Evolutionary conservation across 2,888 invertebrate species (phyloP).

Genomic region (Trissolcus brochymenae): DNA sequence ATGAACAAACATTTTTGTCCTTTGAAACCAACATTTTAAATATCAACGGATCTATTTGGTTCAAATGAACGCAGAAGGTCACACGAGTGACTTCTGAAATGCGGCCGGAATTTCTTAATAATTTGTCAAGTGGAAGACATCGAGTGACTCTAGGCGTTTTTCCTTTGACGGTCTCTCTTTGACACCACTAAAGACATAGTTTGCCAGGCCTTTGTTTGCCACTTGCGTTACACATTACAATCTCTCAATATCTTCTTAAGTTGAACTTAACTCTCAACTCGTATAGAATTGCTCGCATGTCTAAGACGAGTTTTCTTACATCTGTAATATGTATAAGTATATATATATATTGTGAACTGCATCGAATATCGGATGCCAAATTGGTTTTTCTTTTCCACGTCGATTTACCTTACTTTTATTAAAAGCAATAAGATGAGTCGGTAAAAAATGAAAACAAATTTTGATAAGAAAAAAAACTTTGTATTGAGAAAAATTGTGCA

Average conservation of each 20-base stretch:
- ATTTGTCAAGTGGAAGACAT: slow-evolving; percentile 53
- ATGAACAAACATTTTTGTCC: too few relatives aligned
- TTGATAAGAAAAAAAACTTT: too few relatives aligned
- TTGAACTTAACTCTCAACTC: slow-evolving; percentile 22
- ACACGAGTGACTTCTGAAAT: slow-evolving; percentile 48
- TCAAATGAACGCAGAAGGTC: slow-evolving; percentile 50
- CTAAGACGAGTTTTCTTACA: slow-evolving; percentile 27
- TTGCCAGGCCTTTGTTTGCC: slow-evolving; percentile 46
- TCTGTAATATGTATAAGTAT: slow-evolving; percentile 14
- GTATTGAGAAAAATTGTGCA: too few relatives aligned
- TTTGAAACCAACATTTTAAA: too few relatives aligned
- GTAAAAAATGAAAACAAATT: too few relatives aligned
- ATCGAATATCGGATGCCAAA: slow-evolving; percentile 39
- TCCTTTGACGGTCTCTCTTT: slow-evolving; percentile 55
- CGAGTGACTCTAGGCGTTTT: slow-evolving; percentile 48
- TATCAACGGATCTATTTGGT: too few relatives aligned
- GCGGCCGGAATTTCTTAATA: slow-evolving; percentile 54
- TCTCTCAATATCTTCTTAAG: slow-evolving; percentile 40
- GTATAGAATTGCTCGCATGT: slow-evolving; percentile 38
- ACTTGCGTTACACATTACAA: slow-evolving; percentile 47
- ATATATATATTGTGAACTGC: neutral
- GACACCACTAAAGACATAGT: slow-evolving; percentile 55
- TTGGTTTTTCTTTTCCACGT: slow-evolving; percentile 21
- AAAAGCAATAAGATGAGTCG: too few relatives aligned
- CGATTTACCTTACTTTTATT: too few relatives aligned